Evolutionary conservation across 2,797 vertebrate species (phyloP).

Genomic region (Amphiprion clarkii): DNA sequence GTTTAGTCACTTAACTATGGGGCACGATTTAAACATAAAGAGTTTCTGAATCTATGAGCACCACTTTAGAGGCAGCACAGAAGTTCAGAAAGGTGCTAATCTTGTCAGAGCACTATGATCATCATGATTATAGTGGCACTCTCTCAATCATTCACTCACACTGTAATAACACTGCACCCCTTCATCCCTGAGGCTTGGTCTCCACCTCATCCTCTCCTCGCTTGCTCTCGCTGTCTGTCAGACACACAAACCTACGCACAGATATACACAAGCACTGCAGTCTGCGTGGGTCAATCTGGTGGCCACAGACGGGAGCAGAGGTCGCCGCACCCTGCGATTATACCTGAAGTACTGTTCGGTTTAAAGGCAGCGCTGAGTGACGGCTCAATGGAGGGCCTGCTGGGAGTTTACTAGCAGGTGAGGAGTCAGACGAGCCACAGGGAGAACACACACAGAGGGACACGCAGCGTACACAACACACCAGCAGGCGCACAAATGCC

Average conservation of each 20-base stretch:
- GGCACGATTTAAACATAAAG: conserved; percentile 22
- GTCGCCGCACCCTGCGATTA: conserved; percentile 81
- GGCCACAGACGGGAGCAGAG: conserved; percentile 67
- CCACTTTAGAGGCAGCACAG: conserved; percentile 41
- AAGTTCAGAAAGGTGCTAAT: conserved; percentile 62
- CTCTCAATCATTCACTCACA: conserved; percentile 51
- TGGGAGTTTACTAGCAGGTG: conserved; percentile 73
- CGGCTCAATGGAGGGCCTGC: conserved; percentile 76
- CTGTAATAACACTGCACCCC: conserved; percentile 56
- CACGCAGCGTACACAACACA: conserved; percentile 32
- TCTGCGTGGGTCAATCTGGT: conserved; percentile 55
- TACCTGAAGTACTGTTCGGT: conserved; percentile 69
- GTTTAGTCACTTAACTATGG: too few species aligned
- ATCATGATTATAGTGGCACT: conserved; percentile 59
- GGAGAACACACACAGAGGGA: conserved; percentile 58
- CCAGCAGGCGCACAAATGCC: conserved; percentile 27
- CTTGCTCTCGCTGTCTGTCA: conserved; percentile 44
- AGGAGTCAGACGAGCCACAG: conserved; percentile 59
- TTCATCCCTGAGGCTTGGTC: conserved; percentile 48
- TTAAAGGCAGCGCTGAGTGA: conserved; percentile 77
- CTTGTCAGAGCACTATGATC: conserved; percentile 68
- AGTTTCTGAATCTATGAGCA: conserved; percentile 34
- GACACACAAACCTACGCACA: conserved; percentile 38
- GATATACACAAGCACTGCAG: conserved; percentile 16
- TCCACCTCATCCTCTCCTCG: conserved; percentile 31